Evolutionary conservation across 2,888 invertebrate genomes (phyloP), one percentile per base, ranked within the genome.

Genomic region (Dynastes grantii): DNA sequence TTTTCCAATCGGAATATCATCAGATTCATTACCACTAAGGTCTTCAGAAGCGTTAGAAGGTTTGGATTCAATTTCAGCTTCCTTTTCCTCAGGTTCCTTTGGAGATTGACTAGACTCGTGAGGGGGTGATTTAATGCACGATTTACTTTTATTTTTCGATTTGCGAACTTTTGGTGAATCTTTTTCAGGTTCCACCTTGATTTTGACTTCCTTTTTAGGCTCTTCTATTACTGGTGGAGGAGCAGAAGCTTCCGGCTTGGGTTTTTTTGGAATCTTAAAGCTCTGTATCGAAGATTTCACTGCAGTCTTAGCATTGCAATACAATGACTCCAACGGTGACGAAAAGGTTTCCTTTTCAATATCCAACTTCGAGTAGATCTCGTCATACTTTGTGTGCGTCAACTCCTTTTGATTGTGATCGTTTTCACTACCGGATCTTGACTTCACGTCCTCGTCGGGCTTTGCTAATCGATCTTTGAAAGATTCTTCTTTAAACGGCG

Each of bases 201-300:
- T 89, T 87, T 91, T 90, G 0, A 90, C 90, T 81, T 90, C 90
- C 85, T 89, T 65, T 13, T 76, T 65, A 8, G 49, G 6, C 5
- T 76, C 64, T n/a, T 76, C 67, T 16, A 53, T 13, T 3, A 22
- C 37, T 9, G 65, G 65, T 29, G 32, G 13, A n/a, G 76, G 22
- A 82, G 1, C 81, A 79, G 32, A 82, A 85, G 53, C 85, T 88
- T 49, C 87, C 2, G 85, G 83, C n/a, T 87, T 87, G 78, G 89
- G 89, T 63, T 89, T 87, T 84, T 91, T 91, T 0, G 92, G 92
- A 78, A 92, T 92, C 83, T 90, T 90, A 79, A 91, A 92, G 29
- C 88, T 90, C 79, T 91, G 90, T 16, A 91, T 82, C 4, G 79
- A 45, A 11, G 76, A 64, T 29, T 79, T 79, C 5, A 55, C 68